A percentile compares a stretch with the other conserved stretches of the same genome.
These are phyloP conservation scores for Tetranychus urticae DNA, from an alignment of 1,140 invertebrate genomes.

Conservation along the genomic window DNA sequence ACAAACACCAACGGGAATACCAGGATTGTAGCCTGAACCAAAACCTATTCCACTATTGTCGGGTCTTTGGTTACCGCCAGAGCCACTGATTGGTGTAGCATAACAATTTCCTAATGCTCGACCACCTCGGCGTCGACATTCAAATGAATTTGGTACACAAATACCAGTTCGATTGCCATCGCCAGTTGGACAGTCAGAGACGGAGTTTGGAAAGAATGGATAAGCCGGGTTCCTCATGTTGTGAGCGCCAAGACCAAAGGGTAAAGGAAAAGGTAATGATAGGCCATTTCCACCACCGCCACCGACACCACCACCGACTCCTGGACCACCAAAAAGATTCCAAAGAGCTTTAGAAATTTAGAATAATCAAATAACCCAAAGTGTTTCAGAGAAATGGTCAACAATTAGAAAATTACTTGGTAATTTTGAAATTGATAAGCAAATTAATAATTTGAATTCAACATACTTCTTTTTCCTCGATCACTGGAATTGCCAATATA, in stretches of 20 bases:
- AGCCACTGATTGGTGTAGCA: not conserved
- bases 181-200: slow-evolving; percentile 6
- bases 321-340: too few relatives aligned
- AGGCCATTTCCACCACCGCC: not conserved
- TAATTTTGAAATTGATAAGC: too few relatives aligned
- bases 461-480: too few relatives aligned
- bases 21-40: not conserved
- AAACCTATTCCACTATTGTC: not conserved
- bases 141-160: slow-evolving; percentile 2
- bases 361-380: too few relatives aligned
- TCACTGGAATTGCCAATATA: too few relatives aligned
- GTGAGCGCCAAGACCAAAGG: not conserved
- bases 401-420: too few relatives aligned
- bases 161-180: slow-evolving; percentile 7
- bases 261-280: not conserved
- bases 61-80: not conserved
- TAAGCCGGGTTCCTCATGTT: not conserved
- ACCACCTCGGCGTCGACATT: slow-evolving; percentile 4
- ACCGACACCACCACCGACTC: too few relatives aligned
- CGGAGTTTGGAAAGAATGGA: not conserved
- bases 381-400: too few relatives aligned
- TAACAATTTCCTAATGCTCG: slow-evolving; percentile 3
- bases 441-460: too few relatives aligned
- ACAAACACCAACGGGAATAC: slow-evolving; percentile 6
- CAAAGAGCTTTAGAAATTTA: too few relatives aligned